Base-by-base conservation (phyloP, 64 coral and sea anemone species). In the Porites australiensis region DNA sequence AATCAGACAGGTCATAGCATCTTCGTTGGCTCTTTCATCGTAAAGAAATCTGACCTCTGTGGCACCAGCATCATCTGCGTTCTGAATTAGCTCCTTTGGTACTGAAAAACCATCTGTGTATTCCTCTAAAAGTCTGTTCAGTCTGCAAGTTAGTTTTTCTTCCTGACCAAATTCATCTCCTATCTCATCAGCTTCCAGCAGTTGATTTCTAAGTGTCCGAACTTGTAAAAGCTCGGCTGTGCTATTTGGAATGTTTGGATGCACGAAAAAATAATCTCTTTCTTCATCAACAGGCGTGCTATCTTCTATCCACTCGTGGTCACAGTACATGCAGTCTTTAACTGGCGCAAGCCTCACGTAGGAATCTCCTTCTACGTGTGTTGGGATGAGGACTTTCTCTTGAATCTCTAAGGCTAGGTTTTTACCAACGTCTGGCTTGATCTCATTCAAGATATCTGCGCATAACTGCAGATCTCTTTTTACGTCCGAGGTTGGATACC, bases 141-240 rank as follows among this genome's bases (percentile, higher is more conserved):
- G 58, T 75, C 98, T 77, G 48, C 90, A 86, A 18, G 94, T 94
- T 59, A 99, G 75, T 13, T 92, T 88, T 64, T 99, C 98, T 18
- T 79, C 93, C 79, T 99, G 98, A 19, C 98, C 98, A 88, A 96
- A 93, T 61, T 95, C 94, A 70, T 99, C 94, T 64, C 91, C 89
- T 6, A 96, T 83, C 43, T 93, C 91, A 21, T 99, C 94, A 44
- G 94, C 76, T 6, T 93, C 98, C 27, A 96, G 49, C 82, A 99
- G 83, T 70, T 94, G 84, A 88, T 86, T 91, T 72, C 80, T 96
- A 7, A 96, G 83, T 50, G 91, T 82, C 3, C 91, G 98, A 52
- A 99, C 98, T 0, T 22, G 54, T 68, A 99, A 89, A 59, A 76
- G 78, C 23, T 96, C 78, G 20, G 94, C 98, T 48, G 94, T 93